Evolutionary conservation across 2,797 vertebrate species (phyloP).

Genomic region (Oreortyx pictus): DNA sequence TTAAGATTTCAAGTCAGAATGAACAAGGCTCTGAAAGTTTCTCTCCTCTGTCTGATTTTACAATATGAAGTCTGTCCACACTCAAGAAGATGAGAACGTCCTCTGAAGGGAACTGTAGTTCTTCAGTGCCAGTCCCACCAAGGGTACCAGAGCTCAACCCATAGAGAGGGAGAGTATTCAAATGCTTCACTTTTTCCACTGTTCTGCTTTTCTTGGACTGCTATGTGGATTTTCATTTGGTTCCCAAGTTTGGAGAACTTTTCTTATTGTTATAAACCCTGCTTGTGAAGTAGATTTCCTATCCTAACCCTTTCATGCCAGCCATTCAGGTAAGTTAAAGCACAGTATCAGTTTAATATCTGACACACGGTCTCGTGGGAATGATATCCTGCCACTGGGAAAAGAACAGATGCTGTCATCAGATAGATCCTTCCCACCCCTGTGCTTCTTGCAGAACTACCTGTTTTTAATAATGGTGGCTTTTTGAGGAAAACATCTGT

Average conservation of each 20-base stretch:
- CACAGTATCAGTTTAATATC: background rate
- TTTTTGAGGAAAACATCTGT: slow-evolving; percentile 55
- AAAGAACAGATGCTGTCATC: slow-evolving; percentile 38
- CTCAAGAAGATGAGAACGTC: background rate
- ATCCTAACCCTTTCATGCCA: slow-evolving; percentile 43
- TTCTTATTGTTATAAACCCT: slow-evolving; percentile 56
- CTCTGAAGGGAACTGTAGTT: background rate
- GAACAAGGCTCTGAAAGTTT: background rate
- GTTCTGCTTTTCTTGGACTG: slow-evolving; percentile 39
- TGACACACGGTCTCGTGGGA: background rate
- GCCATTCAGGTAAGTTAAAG: background rate
- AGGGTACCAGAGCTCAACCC: background rate
- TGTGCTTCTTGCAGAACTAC: slow-evolving; percentile 18
- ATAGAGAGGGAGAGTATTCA: background rate
- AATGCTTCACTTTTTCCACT: slow-evolving; percentile 58
- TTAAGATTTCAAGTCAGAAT: background rate
- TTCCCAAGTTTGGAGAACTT: slow-evolving; percentile 36
- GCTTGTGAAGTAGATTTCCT: slow-evolving; percentile 4
- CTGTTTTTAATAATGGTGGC: slow-evolving; percentile 46
- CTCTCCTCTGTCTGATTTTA: background rate
- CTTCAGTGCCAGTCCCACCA: background rate
- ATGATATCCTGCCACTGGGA: slow-evolving; percentile 19
- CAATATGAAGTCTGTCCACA: background rate
- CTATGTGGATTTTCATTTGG: slow-evolving; percentile 27
- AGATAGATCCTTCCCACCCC: background rate